A percentile compares a stretch with the other conserved stretches of the same genome.
These are phyloP conservation scores for Hemichromis elongatus DNA, from an alignment of 2,113 vertebrate species.

Conservation along the genomic window DNA sequence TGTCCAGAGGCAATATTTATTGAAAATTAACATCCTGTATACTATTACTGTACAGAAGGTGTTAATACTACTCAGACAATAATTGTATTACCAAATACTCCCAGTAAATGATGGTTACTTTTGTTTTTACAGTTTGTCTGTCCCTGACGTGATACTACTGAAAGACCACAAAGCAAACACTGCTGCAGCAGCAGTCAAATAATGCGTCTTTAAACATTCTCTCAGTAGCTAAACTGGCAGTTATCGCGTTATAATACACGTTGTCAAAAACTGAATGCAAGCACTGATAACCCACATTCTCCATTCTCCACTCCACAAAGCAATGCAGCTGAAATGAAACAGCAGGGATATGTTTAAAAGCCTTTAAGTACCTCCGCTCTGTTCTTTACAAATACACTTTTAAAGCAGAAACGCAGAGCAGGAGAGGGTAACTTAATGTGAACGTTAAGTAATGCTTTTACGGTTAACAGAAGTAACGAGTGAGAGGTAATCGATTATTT, in stretches of 20 bases:
- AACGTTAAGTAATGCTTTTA: not conserved
- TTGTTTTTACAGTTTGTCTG: not conserved
- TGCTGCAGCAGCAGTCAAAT: not conserved
- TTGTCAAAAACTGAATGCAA: not conserved
- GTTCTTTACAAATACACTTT: not conserved
- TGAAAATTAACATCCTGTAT: not conserved
- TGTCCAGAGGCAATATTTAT: not conserved
- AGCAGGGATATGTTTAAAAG: not conserved
- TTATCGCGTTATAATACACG: not conserved
- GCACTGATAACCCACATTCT: not conserved
- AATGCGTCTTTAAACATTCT: not conserved
- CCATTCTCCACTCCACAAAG: not conserved
- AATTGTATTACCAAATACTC: not conserved
- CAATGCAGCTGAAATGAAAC: not conserved
- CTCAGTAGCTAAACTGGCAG: not conserved
- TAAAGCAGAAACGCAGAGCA: not conserved
- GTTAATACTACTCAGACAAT: not conserved
- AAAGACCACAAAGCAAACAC: not conserved
- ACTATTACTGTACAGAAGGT: not conserved
- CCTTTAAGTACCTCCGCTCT: not conserved
- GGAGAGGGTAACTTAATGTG: not conserved
- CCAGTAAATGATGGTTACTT: not conserved
- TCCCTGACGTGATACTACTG: not conserved
- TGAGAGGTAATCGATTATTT: not conserved
- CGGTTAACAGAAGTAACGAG: not conserved